Evolutionary conservation across 1,140 invertebrate genomes (phyloP).

Genomic region (Dreissena polymorpha): DNA sequence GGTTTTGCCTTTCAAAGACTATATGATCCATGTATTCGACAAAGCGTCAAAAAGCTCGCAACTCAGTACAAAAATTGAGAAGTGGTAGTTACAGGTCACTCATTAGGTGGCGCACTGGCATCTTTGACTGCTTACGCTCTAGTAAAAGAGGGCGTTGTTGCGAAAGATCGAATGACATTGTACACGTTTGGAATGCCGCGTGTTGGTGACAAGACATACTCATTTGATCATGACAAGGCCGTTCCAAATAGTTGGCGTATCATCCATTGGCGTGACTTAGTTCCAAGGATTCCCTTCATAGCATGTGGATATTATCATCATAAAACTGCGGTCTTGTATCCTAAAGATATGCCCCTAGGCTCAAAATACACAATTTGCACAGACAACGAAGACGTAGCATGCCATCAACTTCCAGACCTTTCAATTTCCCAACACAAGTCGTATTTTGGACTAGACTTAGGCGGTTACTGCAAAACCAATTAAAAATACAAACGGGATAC

Average conservation of each 20-base stretch:
- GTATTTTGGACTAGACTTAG: too few relatives aligned
- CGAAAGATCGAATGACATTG: not conserved
- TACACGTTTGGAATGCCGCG: conserved; percentile 51
- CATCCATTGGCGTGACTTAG: conserved; percentile 7
- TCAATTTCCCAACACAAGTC: too few relatives aligned
- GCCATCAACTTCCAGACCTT: too few relatives aligned
- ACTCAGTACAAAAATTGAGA: conserved; percentile 16
- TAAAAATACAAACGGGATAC: too few relatives aligned
- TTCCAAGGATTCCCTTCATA: conserved; percentile 2
- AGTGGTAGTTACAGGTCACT: conserved; percentile 40
- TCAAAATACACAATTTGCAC: too few relatives aligned
- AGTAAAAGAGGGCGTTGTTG: not conserved
- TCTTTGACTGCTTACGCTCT: conserved; percentile 16
- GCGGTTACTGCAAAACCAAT: too few relatives aligned
- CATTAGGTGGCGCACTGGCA: conserved; percentile 27
- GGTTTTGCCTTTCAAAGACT: not conserved
- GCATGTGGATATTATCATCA: too few relatives aligned
- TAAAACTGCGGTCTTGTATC: too few relatives aligned
- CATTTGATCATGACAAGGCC: conserved; percentile 11
- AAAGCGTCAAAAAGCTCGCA: not conserved
- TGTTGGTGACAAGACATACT: conserved; percentile 24
- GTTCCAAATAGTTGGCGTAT: conserved; percentile 40
- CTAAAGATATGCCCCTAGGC: too few relatives aligned
- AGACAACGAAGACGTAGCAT: too few relatives aligned
- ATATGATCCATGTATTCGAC: not conserved